Conservation (phyloP, 2,797 vertebrate species). For the Diceros bicornis region DNA sequence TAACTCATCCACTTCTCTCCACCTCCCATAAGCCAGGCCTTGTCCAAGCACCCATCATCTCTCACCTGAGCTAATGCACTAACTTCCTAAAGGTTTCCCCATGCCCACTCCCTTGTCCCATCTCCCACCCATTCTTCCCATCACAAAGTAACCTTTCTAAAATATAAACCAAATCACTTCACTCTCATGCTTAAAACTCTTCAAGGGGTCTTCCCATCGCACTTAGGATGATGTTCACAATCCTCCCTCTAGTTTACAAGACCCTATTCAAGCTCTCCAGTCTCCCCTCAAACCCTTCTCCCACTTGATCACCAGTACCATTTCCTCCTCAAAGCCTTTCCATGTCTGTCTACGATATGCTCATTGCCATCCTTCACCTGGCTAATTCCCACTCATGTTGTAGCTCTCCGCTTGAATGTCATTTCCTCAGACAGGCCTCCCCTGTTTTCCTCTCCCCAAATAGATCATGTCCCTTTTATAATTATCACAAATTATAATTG, state of each 20-base stretch:
- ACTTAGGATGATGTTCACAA: neutral
- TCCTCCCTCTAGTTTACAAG: neutral
- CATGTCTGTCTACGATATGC: rapidly evolving
- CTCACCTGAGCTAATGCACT: neutral
- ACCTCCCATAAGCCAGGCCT: neutral
- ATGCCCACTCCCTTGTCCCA: rapidly evolving
- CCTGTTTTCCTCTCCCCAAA: neutral
- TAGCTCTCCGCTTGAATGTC: neutral
- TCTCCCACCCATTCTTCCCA: neutral
- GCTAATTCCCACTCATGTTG: neutral
- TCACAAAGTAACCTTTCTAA: neutral
- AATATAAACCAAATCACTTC: neutral
- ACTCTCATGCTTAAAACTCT: neutral
- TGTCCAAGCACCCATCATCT: neutral
- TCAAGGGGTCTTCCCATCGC: neutral
- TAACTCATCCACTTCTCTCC: neutral
- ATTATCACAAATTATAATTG: neutral
- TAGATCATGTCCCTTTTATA: neutral
- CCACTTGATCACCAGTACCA: too few species aligned
- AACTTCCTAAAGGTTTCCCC: neutral
- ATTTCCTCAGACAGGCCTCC: neutral
- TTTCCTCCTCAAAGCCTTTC: neutral
- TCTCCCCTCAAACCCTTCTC: neutral
- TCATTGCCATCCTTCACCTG: neutral
- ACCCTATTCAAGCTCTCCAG: neutral